Evolutionary conservation across 2,113 vertebrate species (phyloP), one percentile per base, ranked within the genome.

Genomic region (Machaerirhynchus nigripectus): DNA sequence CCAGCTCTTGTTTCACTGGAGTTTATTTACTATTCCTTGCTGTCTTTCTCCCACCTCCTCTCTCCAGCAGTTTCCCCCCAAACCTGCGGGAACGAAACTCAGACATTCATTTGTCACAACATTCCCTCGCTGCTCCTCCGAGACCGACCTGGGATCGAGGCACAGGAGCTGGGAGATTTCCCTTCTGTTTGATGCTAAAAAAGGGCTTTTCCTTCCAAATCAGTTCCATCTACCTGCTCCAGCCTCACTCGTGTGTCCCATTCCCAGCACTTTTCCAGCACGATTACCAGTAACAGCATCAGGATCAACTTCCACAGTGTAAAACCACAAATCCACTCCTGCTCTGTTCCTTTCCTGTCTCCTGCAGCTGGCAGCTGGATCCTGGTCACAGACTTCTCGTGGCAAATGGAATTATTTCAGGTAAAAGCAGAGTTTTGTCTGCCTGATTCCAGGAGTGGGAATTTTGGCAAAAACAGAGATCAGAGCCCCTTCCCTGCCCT

Each of bases 81-180:
- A n/a, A 89, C 2, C 71, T 39, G 60, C 39, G n/a, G 30, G 67
- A 59, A 63, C 23, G 65, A 44, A 69, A 5, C 15, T 6, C 33
- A 3, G 53, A 26, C 6, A 4, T 21, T 8, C 0, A 0, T 59
- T 50, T 27, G 24, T n/a, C 39, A n/a, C 4, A 2, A 7, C 1
- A 2, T 9, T 42, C n/a, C 40, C 57, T 39, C 4, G 1, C 24
- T 5, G 33, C 24, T 84, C n/a, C 46, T 40, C 33, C 0, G 0
- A 49, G 44, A n/a, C 0, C 30, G 37, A 73, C 11, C 0, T 14
- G 44, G 55, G 76, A 55, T 16, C 11, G 4, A 42, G 49, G 44
- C 49, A 37, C 7, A 28, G 42, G 42, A 75, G 24, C 39, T 11
- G 60, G n/a, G 65, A 81, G 49, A 49, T 76, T 46, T 56, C 53